Percentiles rank a stretch among this genome's conserved stretches.
Conservation (phyloP, 2,113 vertebrate genomes). For the Butorides virescens region DNA sequence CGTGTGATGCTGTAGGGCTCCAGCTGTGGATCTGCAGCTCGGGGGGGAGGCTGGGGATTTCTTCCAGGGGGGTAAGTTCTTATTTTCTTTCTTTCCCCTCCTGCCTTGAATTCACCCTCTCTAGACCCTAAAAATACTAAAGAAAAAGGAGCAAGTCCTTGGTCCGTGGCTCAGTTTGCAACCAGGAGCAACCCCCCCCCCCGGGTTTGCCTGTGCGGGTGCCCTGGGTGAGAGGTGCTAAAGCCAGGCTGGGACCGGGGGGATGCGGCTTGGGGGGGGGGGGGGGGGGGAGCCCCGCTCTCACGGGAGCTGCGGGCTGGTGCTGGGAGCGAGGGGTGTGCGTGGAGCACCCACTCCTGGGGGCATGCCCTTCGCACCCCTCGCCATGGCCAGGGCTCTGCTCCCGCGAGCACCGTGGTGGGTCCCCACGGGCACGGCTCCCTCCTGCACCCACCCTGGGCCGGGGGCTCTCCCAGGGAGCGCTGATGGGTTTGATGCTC, state of each 20-base stretch:
- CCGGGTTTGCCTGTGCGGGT: background rate
- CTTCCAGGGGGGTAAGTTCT: too few relatives aligned
- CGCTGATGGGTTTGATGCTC: background rate
- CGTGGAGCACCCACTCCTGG: background rate
- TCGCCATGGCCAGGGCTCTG: background rate
- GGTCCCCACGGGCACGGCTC: background rate
- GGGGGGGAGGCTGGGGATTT: background rate
- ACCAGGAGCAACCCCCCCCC: too few relatives aligned
- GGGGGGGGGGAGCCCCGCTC: too few relatives aligned
- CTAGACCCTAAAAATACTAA: too few relatives aligned
- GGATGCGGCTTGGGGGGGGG: fast-evolving
- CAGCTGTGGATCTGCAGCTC: background rate
- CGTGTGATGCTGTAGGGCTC: background rate
- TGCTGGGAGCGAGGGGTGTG: background rate
- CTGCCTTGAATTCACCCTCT: background rate
- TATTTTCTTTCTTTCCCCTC: background rate
- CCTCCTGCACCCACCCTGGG: fast-evolving
- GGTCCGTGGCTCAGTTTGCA: background rate
- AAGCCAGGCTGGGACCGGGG: background rate
- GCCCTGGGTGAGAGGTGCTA: background rate
- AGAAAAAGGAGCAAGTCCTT: background rate
- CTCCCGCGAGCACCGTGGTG: background rate
- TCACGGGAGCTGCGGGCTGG: background rate
- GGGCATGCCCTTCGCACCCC: fast-evolving
- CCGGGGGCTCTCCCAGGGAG: background rate